phyloP scores from a whole-genome alignment of 2,797 vertebrate genomes.

The Lerista edwardsae region DNA sequence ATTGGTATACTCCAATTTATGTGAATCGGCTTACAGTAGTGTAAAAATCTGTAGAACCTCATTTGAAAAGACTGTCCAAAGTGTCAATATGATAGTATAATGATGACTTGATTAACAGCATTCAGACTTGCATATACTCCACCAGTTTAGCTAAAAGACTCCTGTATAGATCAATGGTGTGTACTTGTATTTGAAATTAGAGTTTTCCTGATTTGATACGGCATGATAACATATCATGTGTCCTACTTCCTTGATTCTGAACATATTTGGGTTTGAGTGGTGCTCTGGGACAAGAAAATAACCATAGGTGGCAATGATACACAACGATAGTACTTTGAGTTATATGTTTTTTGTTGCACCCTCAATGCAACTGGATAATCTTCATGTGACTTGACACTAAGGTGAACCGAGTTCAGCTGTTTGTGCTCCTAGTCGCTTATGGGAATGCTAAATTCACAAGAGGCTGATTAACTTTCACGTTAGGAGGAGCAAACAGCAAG shows the following conservation, averaged over 20 bases:
- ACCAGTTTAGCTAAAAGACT: no score
- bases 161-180: background rate
- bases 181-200: background rate
- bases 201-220: no score
- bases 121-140: background rate
- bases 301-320: background rate
- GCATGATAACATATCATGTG: no score
- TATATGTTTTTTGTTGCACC: no score
- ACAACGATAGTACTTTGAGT: background rate
- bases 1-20: no score
- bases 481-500: slow-evolving; percentile 21
- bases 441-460: slow-evolving; percentile 49
- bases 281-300: background rate
- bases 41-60: no score
- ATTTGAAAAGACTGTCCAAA: no score
- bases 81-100: background rate
- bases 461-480: slow-evolving; percentile 1
- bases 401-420: slow-evolving; percentile 25
- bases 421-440: background rate
- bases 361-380: background rate
- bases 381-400: slow-evolving; percentile 35
- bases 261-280: no score
- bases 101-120: background rate
- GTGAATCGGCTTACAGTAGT: no score
- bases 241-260: background rate